These are phyloP conservation scores for Thunnus thynnus DNA, from an alignment of 2,113 vertebrate genomes.

Conservation along the genomic window DNA sequence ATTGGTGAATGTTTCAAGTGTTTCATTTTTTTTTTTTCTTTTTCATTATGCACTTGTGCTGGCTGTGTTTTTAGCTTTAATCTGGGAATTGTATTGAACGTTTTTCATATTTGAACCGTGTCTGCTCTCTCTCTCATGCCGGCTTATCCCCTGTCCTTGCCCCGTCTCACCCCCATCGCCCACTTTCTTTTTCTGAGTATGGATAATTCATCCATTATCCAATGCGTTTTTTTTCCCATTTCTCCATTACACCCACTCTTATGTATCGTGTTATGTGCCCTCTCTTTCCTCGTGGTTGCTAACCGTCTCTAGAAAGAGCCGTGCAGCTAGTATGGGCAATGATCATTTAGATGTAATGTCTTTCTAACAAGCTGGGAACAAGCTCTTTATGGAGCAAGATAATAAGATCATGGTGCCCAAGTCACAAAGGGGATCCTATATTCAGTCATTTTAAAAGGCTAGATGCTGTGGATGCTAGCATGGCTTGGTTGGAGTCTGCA, in stretches of 20 bases:
- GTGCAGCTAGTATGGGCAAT: slow-evolving; percentile 21
- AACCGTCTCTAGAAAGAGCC: slow-evolving; percentile 37
- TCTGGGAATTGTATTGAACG: neutral
- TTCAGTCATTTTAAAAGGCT: slow-evolving; percentile 44
- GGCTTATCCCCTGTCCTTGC: slow-evolving; percentile 12
- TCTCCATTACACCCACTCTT: slow-evolving; percentile 50
- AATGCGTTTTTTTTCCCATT: slow-evolving; percentile 30
- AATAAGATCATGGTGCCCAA: slow-evolving; percentile 51
- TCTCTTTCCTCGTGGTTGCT: slow-evolving; percentile 36
- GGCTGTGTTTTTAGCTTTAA: slow-evolving; percentile 14
- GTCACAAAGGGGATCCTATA: slow-evolving; percentile 19
- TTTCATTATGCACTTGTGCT: neutral
- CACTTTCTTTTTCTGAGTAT: slow-evolving; percentile 22
- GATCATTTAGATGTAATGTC: slow-evolving; percentile 55
- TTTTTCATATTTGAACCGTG: slow-evolving; percentile 7
- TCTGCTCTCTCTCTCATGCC: slow-evolving; percentile 6
- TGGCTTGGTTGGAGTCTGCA: slow-evolving; percentile 2
- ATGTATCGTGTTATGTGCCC: slow-evolving; percentile 39
- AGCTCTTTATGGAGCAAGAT: slow-evolving; percentile 54
- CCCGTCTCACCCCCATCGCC: slow-evolving; percentile 8
- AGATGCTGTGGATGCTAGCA: neutral
- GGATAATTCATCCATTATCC: slow-evolving; percentile 56
- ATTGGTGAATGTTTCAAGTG: neutral
- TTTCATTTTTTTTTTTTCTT: neutral
- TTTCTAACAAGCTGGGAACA: slow-evolving; percentile 64